These are phyloP conservation scores for Ellobius talpinus DNA, from an alignment of 2,113 vertebrate genomes.

Conservation along the genomic window DNA sequence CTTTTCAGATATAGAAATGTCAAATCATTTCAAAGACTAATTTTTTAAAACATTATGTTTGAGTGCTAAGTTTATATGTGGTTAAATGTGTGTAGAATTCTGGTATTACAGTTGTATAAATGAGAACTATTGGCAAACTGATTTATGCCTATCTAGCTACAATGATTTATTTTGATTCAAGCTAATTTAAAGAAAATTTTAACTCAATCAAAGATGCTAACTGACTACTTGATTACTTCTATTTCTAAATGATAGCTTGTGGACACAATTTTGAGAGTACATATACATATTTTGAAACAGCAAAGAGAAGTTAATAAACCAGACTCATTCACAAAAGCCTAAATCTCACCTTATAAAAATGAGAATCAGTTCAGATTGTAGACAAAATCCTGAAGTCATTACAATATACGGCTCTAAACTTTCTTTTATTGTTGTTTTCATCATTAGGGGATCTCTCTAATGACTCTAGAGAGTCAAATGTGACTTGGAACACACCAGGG, in stretches of 20 bases:
- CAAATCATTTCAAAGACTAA: not conserved
- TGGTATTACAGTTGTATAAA: not conserved
- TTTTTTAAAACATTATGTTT: not conserved
- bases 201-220: slow-evolving; percentile 24
- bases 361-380: not conserved
- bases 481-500: slow-evolving; percentile 43
- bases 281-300: not conserved
- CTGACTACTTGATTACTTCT: not conserved
- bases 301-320: not conserved
- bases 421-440: not conserved
- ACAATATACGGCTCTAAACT: not conserved
- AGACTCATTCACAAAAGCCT: not conserved
- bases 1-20: not conserved
- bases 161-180: not conserved
- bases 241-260: not conserved
- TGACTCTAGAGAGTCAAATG: not conserved
- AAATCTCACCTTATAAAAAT: slow-evolving; percentile 46
- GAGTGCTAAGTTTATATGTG: not conserved
- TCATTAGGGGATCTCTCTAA: not conserved
- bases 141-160: not conserved
- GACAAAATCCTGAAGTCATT: not conserved
- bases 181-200: not conserved
- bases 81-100: not conserved
- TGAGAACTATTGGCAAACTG: not conserved
- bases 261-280: not conserved